Evolutionary conservation across 2,888 invertebrate genomes (phyloP), one percentile per base, ranked within the genome.

Genomic region (Drosophila meridiana): DNA sequence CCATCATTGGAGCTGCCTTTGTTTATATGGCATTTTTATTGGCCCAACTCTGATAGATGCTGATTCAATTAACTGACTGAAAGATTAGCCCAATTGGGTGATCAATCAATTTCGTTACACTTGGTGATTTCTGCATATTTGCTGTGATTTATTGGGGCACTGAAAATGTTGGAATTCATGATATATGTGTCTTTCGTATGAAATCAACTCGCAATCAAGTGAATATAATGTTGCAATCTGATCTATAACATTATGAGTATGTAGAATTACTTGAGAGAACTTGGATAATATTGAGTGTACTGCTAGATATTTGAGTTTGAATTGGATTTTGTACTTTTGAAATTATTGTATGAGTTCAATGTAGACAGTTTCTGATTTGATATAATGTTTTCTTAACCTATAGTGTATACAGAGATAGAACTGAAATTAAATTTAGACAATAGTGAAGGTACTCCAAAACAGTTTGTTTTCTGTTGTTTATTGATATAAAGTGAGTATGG

Each of bases 71-170:
- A 76, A 63, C 55, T 38, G 47, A n/a, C 55, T 73, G 78, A 88
- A 32, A 67, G 84, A 90, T 73, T 30, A 34, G 48, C 59, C 89
- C 61, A 69, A 72, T 87, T 69, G 63, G 56, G 14, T 55, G 55
- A 71, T 69, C 72, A 70, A 90, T 88, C 89, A 90, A 78, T 80
- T 67, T 64, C 53, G 68, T 69, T 68, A 66, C 77, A 77, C 63
- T 69, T 69, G 34, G 48, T 50, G 55, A 62, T 70, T 61, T 47
- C 60, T 9, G 30, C 50, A 48, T 32, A 48, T 32, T 38, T 30
- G 36, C 0, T 45, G 38, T 59, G 73, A 73, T 65, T 72, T 43
- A 59, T 61, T n/a, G 28, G 40, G 14, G 7, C 30, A 52, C 8
- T 43, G 38, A 58, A 69, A 66, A 13, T 5, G 13, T 6, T 36